Base-by-base conservation (phyloP, 2,888 invertebrate genomes). In the Leptopilina syphax region DNA sequence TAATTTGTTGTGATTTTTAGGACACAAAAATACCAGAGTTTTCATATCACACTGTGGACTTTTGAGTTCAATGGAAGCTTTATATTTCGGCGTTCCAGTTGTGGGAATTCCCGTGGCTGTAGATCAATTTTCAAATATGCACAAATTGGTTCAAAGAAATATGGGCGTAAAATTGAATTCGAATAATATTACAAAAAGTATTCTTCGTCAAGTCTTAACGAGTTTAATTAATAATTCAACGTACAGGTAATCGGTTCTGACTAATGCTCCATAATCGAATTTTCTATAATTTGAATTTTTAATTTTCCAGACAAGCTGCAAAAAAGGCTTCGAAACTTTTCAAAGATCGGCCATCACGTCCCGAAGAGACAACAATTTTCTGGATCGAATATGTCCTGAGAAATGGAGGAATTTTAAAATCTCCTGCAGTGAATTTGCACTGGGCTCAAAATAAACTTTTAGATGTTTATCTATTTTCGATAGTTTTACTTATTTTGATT, bases 1-100 rank as follows among this genome's bases (percentile, higher is more conserved):
- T 34, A 34, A 34, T 34, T 44, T 44, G 3, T 44, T 8, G 34
- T 34, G 34, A 34, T 44, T 44, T 1, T 44, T 8, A 83, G 83
- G 79, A 0, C 83, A 83, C 44, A 63, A 47, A 18, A 83, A 92
- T 66, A 89, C 91, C 0, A 87, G 87, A 67, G 90, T 90, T 8
- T 93, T 88, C 27, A 83, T 88, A 34, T 86, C 87, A 1, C 89
- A 89, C 44, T 88, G 87, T 0, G 88, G 87, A 0, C 78, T 88
- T 0, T 84, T 87, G 85, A 86, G 88, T 9, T 80, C 83, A 5
- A 83, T 84, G 65, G 88, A 88, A 81, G 86, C 87, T 4, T 3
- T 86, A 9, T 65, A 87, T 9, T 79, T 63, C 24, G 88, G 83
- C 0, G 81, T 88, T 13, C 88, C 88, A 0, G 76, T 86, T 80